Percentiles rank a stretch among this genome's conserved stretches.
Evolutionary conservation across 2,888 invertebrate species (phyloP).

Genomic region (Pristionchus japonicus): DNA sequence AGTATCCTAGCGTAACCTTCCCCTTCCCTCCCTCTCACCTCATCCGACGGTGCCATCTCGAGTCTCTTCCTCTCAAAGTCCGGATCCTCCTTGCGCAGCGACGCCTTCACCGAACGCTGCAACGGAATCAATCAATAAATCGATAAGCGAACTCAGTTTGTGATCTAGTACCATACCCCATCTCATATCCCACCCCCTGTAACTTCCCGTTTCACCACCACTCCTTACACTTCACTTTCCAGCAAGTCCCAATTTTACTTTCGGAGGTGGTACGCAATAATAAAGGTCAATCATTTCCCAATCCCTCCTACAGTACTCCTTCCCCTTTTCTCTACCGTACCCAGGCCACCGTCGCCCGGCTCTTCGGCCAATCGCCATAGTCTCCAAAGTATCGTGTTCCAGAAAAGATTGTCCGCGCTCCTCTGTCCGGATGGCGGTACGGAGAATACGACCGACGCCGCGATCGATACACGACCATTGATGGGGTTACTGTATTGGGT

Average conservation of each 20-base stretch:
- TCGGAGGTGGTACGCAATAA: too few relatives aligned
- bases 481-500: not conserved
- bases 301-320: not conserved
- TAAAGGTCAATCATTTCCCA: not conserved
- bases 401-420: not conserved
- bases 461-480: not conserved
- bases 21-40: too few relatives aligned
- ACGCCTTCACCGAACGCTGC: conserved; percentile 27
- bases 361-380: not conserved
- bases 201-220: not conserved
- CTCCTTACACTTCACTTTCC: not conserved
- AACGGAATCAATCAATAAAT: not conserved
- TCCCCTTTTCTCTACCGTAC: not conserved
- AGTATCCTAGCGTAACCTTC: too few relatives aligned
- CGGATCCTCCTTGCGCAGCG: conserved; percentile 38
- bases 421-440: not conserved
- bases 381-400: conserved; percentile 9
- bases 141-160: not conserved
- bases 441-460: not conserved
- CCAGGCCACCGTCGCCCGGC: not conserved
- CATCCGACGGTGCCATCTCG: conserved; percentile 38
- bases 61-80: conserved; percentile 46
- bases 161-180: not conserved
- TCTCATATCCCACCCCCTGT: not conserved
- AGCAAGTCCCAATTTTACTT: not conserved